phyloP scores from a whole-genome alignment of 2,797 vertebrate species.

The Tokudaia muenninki region DNA sequence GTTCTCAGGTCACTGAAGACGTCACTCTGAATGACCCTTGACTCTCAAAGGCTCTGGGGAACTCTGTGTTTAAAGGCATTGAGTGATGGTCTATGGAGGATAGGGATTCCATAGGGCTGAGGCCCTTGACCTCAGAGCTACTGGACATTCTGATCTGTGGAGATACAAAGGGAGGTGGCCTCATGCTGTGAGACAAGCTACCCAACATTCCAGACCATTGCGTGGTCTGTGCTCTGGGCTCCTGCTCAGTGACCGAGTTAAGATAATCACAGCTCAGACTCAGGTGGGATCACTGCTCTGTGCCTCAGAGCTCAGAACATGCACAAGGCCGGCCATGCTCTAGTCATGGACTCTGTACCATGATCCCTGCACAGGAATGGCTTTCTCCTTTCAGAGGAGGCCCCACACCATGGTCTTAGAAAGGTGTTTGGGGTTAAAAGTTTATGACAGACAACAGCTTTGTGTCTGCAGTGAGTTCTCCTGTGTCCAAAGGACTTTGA shows the following conservation, averaged over 20 bases:
- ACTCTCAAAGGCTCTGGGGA: neutral
- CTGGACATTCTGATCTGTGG: neutral
- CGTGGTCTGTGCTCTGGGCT: neutral
- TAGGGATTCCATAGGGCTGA: neutral
- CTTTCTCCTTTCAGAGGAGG: neutral
- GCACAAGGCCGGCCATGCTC: neutral
- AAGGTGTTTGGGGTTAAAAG: neutral
- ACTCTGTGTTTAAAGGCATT: neutral
- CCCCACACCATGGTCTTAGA: neutral
- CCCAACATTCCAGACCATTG: neutral
- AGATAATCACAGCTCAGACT: neutral
- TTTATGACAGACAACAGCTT: neutral
- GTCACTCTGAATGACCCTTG: neutral
- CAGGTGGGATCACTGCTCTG: neutral
- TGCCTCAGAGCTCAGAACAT: neutral
- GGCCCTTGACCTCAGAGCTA: neutral
- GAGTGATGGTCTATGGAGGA: neutral
- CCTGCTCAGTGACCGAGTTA: neutral
- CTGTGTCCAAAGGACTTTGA: neutral
- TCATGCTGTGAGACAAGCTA: too few relatives aligned
- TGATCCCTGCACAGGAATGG: neutral
- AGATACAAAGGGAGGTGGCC: too few relatives aligned
- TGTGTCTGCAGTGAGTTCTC: neutral
- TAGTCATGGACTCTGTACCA: neutral
- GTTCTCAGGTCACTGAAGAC: neutral